Evolutionary conservation across 2,797 vertebrate species (phyloP).

Genomic region (Epinephelus awoara): DNA sequence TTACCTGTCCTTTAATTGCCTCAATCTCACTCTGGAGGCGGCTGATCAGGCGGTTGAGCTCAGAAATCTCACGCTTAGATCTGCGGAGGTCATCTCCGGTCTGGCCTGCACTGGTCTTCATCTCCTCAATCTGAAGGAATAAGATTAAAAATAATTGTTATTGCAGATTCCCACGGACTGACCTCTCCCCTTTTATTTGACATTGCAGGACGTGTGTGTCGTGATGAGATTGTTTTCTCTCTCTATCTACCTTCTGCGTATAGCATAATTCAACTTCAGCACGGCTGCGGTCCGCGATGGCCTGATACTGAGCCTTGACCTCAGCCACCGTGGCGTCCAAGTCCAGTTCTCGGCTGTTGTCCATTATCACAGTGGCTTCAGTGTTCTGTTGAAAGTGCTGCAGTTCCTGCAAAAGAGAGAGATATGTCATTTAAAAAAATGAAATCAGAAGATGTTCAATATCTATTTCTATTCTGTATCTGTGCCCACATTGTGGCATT

Average conservation of each 20-base stretch:
- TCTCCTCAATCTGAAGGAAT: conserved; percentile 75
- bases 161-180: not conserved
- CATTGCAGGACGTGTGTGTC: too few species aligned
- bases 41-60: conserved; percentile 90
- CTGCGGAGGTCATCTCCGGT: conserved; percentile 82
- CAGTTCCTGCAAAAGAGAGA: conserved; percentile 85
- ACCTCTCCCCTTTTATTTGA: not conserved
- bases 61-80: conserved; percentile 90
- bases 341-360: conserved; percentile 91
- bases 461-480: too few species aligned
- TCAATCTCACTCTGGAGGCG: conserved; percentile 92
- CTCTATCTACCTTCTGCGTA: conserved; percentile 75
- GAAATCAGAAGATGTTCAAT: not conserved
- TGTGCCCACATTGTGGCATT: too few species aligned
- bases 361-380: conserved; percentile 90
- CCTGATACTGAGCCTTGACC: conserved; percentile 91
- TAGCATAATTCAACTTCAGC: conserved; percentile 92
- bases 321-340: conserved; percentile 91
- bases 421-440: not conserved
- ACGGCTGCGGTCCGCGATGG: conserved; percentile 87
- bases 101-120: conserved; percentile 68
- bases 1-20: conserved; percentile 91
- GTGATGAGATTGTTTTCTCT: not conserved
- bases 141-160: not conserved
- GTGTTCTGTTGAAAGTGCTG: conserved; percentile 90